These are phyloP conservation scores for Melanostoma scalare DNA, from an alignment of 2,888 invertebrate species.

Conservation along the genomic window DNA sequence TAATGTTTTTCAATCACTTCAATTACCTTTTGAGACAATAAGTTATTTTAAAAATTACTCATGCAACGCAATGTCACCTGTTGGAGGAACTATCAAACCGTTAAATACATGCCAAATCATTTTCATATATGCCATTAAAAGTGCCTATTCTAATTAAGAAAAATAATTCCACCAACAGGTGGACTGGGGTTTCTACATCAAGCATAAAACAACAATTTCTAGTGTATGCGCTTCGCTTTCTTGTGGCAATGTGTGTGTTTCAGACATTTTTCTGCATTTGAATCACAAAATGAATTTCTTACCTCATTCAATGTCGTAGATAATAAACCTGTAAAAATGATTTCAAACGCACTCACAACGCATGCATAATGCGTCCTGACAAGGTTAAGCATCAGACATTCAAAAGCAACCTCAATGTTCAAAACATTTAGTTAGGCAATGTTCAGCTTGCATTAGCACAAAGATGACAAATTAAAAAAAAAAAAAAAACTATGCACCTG, in stretches of 20 bases:
- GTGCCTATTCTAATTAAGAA: slow-evolving; percentile 40
- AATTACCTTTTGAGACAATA: too few relatives aligned
- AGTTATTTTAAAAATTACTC: too few relatives aligned
- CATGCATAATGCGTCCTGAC: slow-evolving; percentile 23
- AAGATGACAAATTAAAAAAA: slow-evolving; percentile 26
- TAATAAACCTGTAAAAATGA: too few relatives aligned
- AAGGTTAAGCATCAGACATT: slow-evolving; percentile 42
- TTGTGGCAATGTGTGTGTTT: too few relatives aligned
- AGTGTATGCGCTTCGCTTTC: too few relatives aligned
- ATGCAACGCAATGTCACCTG: too few relatives aligned
- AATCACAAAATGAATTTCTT: too few relatives aligned
- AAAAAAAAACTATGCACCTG: slow-evolving; percentile 13
- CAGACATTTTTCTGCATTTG: too few relatives aligned
- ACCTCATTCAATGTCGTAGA: too few relatives aligned
- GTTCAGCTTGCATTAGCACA: slow-evolving; percentile 41
- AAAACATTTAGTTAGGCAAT: slow-evolving; percentile 28
- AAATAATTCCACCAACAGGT: slow-evolving; percentile 49
- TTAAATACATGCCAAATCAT: background rate
- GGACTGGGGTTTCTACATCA: slow-evolving; percentile 9
- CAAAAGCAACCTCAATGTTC: slow-evolving; percentile 45
- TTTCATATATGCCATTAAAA: slow-evolving; percentile 10
- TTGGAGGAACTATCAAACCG: too few relatives aligned
- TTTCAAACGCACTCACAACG: slow-evolving; percentile 1
- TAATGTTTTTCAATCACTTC: too few relatives aligned
- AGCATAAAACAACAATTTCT: too few relatives aligned